Base-by-base conservation (phyloP, 2,888 invertebrate genomes). In the Morpho achilles region DNA sequence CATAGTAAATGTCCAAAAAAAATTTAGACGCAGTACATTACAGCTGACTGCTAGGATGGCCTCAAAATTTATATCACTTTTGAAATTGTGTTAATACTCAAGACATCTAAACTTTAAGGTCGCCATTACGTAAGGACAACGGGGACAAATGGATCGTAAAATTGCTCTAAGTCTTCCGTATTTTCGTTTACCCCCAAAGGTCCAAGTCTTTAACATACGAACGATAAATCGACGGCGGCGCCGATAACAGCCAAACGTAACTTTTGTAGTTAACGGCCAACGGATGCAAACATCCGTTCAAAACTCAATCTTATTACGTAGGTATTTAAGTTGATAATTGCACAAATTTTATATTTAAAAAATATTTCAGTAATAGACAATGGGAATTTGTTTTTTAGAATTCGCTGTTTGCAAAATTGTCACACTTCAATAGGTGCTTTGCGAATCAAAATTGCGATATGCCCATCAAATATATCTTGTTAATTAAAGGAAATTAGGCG, bases 111-210 rank as follows among this genome's bases (percentile, higher is more conserved):
- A 52, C 39, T 16, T 53, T 41, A 41, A 47, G 53, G 53, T 23
- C 47, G 41, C 53, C 39, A 53, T 41, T 53, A 53, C 32, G 47
- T 32, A 7, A 41, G 22, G 47, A 47, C 52, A 40, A 23, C 42
- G 9, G 42, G 23, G 42, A 50, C 44, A 69, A 71, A 66, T 59
- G 64, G 62, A 56, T 62, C 56, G 60, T 64, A 64, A 64, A 64
- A 62, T 55, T 59, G 54, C 52, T 42, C 46, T 59, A 57, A 44
- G 50, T 56, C 61, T 59, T 59, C 60, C 62, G 56, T 59, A 59
- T 62, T 60, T 59, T 60, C 64, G 64, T 60, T 61, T 53, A 57
- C 54, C 62, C 57, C 56, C 42, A 59, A 57, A 62, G 60, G 62
- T 60, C 62, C 53, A 50, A 62, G 62, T 62, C 62, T 62, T 64